Evolutionary conservation across 2,113 vertebrate species (phyloP).

Genomic region (Chrysemys picta): DNA sequence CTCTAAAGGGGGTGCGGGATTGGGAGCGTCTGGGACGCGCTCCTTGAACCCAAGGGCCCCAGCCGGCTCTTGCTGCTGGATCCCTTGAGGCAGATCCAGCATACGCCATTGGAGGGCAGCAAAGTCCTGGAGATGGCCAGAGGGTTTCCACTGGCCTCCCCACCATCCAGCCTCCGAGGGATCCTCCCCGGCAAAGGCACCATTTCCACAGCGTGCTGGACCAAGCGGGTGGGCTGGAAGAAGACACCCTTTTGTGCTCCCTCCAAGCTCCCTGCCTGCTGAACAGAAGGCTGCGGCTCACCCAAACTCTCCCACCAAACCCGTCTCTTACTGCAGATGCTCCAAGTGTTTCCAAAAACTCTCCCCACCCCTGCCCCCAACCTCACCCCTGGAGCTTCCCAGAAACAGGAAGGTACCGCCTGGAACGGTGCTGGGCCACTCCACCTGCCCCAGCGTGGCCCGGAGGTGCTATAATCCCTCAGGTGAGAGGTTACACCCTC

Average conservation of each 20-base stretch:
- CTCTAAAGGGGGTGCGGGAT: not conserved
- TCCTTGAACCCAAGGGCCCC: not conserved
- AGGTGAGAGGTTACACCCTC: not conserved
- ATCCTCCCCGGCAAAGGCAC: not conserved
- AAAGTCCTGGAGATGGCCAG: conserved; percentile 25
- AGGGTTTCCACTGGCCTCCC: not conserved
- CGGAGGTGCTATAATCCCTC: not conserved
- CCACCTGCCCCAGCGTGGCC: too few species aligned
- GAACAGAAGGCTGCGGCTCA: not conserved
- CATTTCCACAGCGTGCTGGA: not conserved
- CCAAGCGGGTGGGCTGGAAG: not conserved
- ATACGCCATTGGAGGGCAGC: conserved; percentile 53
- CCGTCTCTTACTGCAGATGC: not conserved
- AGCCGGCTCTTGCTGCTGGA: too few species aligned
- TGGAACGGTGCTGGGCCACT: not conserved
- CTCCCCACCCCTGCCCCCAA: not conserved
- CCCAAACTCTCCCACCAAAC: not conserved
- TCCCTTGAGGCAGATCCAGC: not conserved
- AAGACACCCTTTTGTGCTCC: not conserved
- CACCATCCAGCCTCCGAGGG: not conserved
- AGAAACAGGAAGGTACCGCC: not conserved
- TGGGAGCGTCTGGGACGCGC: not conserved
- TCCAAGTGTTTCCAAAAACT: not conserved
- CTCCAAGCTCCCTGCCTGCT: not conserved
- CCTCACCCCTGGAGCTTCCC: not conserved